Conservation (phyloP, 92 coral and sea anemone genomes). For the Nematostella vectensis region DNA sequence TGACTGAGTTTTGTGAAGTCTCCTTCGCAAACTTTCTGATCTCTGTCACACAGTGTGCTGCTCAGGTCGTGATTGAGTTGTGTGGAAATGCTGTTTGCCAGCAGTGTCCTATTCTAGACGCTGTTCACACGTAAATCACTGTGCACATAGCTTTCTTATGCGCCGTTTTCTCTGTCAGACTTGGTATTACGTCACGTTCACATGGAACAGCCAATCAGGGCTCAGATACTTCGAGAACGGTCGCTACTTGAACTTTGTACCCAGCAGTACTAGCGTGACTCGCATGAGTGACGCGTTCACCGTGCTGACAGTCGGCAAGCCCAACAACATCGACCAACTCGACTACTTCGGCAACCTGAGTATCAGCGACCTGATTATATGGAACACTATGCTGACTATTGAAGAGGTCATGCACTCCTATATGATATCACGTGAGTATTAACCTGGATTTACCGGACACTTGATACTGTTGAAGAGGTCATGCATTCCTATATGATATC, state of each 20-base stretch:
- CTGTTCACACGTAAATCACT: too few species aligned
- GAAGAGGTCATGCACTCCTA: constrained; percentile 66
- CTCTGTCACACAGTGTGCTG: too few species aligned
- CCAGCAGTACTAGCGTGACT: constrained; percentile 16
- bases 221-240: constrained; percentile 69
- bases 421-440: constrained; percentile 65
- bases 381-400: constrained; percentile 46
- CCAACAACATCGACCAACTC: constrained; percentile 48
- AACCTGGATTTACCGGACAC: too few species aligned
- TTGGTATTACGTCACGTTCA: constrained; percentile 64
- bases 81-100: too few species aligned
- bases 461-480: constrained; percentile 53
- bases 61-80: too few species aligned
- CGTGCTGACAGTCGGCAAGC: constrained; percentile 53
- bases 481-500: constrained; percentile 57
- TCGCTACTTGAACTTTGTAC: constrained; percentile 27
- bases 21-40: too few species aligned
- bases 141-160: too few species aligned
- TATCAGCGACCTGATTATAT: constrained; percentile 61
- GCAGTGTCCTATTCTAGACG: too few species aligned
- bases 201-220: constrained; percentile 55
- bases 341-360: constrained; percentile 65
- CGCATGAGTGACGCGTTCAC: constrained; percentile 65
- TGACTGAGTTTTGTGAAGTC: too few species aligned
- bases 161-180: too few species aligned